These are phyloP conservation scores for Polymixis flavicincta DNA, from an alignment of 2,888 invertebrate species.

Conservation along the genomic window DNA sequence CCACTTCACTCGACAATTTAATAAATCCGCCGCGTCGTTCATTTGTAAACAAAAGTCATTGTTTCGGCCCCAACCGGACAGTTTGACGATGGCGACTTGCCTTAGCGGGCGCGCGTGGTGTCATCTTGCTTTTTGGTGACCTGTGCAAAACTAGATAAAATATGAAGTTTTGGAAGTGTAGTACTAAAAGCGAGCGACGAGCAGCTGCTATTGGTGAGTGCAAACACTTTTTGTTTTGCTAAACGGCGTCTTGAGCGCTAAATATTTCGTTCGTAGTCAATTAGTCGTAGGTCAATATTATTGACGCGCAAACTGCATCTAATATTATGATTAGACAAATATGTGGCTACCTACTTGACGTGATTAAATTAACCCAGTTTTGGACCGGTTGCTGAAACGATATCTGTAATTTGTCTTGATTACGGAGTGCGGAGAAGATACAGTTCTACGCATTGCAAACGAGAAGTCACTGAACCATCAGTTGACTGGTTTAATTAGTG, in stretches of 20 bases:
- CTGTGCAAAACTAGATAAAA: slow-evolving; percentile 61
- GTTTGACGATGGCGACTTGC: slow-evolving; percentile 84
- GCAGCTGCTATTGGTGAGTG: slow-evolving; percentile 79
- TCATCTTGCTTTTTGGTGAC: slow-evolving; percentile 74
- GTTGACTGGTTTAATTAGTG: slow-evolving; percentile 46
- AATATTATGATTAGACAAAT: slow-evolving; percentile 27
- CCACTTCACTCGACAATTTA: slow-evolving; percentile 84
- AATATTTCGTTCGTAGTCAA: slow-evolving; percentile 1
- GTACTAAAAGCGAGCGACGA: slow-evolving; percentile 78
- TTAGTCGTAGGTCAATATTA: slow-evolving; percentile 25
- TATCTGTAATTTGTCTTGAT: slow-evolving; percentile 75
- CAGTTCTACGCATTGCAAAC: slow-evolving; percentile 60
- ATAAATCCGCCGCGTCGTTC: slow-evolving; percentile 84
- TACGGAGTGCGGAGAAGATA: slow-evolving; percentile 65
- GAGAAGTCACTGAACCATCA: slow-evolving; percentile 65
- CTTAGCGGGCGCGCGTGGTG: slow-evolving; percentile 81
- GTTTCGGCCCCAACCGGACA: slow-evolving; percentile 86
- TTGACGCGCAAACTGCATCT: slow-evolving; percentile 18
- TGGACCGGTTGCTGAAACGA: slow-evolving; percentile 54
- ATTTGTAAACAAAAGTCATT: slow-evolving; percentile 90
- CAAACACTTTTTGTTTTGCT: slow-evolving; percentile 37
- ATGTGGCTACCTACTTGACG: slow-evolving; percentile 22
- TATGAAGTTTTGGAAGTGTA: slow-evolving; percentile 89
- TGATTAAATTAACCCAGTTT: slow-evolving; percentile 74
- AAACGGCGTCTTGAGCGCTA: neutral